Base-by-base conservation (phyloP, 2,888 invertebrate species). In the Agonopterix arenella region DNA sequence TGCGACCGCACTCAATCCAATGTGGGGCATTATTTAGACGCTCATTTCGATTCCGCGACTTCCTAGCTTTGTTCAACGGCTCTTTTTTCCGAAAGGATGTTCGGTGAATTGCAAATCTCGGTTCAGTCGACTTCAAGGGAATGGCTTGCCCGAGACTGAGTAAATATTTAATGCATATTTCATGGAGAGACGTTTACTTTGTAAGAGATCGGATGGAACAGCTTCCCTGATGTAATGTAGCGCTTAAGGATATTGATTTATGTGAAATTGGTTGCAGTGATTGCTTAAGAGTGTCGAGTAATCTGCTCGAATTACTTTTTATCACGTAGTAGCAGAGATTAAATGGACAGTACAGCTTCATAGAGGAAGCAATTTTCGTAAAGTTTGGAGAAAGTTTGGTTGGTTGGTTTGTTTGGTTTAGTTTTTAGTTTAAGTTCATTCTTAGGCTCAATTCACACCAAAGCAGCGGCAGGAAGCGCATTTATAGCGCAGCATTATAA, bases 91-190 rank as follows among this genome's bases (percentile, higher is more conserved):
- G 68, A 76, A 76, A 82, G 79, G 78, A 81, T 80, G 80, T 81
- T 83, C 79, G 76, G 76, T 80, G 84, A 84, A 86, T 84, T 84
- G 84, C 84, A 86, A 86, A 86, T 86, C 81, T 80, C 77, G 73
- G 70, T 76, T 79, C 77, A 81, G 73, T 75, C 76, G 76, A 80
- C 82, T 84, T 77, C 79, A 82, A 80, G 82, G 76, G 76, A 80
- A 76, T 75, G 73, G 71, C 73, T 72, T 59, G 73, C 72, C 72
- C 66, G 75, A 67, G 77, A 74, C 80, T 82, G 79, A 72, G 84
- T 82, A 85, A 86, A 86, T 85, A 88, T 85, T 85, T 81, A 80
- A 88, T 85, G 84, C 83, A 85, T 85, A 85, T 86, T 88, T 85
- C 85, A 88, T 84, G 80, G 78, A 68, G 64, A 71, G 70, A 70